Conservation (phyloP, 2,888 invertebrate species). For the Tetrapedia diversipes region DNA sequence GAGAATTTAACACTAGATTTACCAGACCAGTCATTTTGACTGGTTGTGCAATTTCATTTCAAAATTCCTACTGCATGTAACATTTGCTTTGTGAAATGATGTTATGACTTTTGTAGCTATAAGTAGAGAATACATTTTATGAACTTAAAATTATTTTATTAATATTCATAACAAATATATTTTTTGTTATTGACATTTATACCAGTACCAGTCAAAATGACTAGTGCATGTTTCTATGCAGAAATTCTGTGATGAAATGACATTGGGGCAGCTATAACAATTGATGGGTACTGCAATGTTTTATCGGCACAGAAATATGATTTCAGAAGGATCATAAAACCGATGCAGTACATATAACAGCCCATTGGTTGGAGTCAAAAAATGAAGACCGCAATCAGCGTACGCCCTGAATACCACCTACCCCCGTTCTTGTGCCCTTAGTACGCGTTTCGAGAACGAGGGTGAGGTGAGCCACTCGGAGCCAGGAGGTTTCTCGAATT, state of each 20-base stretch:
- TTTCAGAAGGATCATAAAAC: no score
- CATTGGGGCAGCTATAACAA: constrained; percentile 4
- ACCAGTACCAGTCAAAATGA: constrained; percentile 40
- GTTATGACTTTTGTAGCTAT: constrained; percentile 53
- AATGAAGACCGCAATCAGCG: no score
- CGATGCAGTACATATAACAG: no score
- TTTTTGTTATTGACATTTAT: constrained; percentile 3
- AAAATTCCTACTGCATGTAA: constrained; percentile 52
- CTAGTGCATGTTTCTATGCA: constrained; percentile 52
- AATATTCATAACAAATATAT: constrained; percentile 10
- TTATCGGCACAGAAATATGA: no score
- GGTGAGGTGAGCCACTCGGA: no score
- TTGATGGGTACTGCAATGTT: not conserved
- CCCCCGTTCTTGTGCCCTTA: no score
- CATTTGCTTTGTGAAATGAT: constrained; percentile 38
- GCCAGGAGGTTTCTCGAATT: no score
- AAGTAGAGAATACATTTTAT: constrained; percentile 35
- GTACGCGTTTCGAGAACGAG: no score
- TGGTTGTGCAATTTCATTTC: constrained; percentile 50
- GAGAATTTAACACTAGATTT: no score
- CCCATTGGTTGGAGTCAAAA: no score
- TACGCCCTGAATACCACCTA: no score
- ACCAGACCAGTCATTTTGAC: no score
- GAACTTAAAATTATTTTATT: constrained; percentile 14
- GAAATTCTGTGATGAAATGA: constrained; percentile 10